Evolutionary conservation across 1,140 invertebrate genomes (phyloP), one percentile per base, ranked within the genome.

Genomic region (Bombus confusus): DNA sequence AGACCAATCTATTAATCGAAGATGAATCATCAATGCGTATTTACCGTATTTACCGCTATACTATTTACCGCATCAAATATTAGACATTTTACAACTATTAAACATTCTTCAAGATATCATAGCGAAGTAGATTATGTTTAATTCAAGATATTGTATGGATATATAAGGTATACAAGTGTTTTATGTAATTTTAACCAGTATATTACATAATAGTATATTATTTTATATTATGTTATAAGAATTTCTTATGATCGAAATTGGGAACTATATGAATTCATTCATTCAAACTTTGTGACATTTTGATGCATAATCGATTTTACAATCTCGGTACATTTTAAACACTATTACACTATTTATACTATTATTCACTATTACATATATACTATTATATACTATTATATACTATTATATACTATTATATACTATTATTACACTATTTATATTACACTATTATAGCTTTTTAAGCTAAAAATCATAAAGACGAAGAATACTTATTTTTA

Each of bases 1-100:
- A 68, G 77, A 59, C 85, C 83, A 57, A 90, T 87, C 83, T 87
- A 88, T 71, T 90, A 62, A 87, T 59, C 3, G 2, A 34, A 80
- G 12, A 66, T 10, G n/a, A n/a, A n/a, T n/a, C n/a, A n/a, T n/a
- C n/a, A n/a, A n/a, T n/a, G n/a, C n/a, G n/a, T n/a, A n/a, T n/a
- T n/a, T n/a, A n/a, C n/a, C n/a, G n/a, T n/a, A n/a, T n/a, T n/a
- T n/a, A n/a, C n/a, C n/a, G n/a, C n/a, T n/a, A n/a, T n/a, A n/a
- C n/a, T 31, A 8, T 68, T 52, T 52, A 18, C 37, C 8, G 6
- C 3, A 4, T 37, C 62, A 83, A 66, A 69, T 83, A 57, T 69
- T 41, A 57, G 25, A 25, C 6, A 25, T 57, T 41, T 12, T 34
- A 71, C 3, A 34, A 47, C 1, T 3, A 66, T 47, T 39, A 43